Conservation (phyloP, 1,140 invertebrate genomes). For the Drosophila subpulchrella region DNA sequence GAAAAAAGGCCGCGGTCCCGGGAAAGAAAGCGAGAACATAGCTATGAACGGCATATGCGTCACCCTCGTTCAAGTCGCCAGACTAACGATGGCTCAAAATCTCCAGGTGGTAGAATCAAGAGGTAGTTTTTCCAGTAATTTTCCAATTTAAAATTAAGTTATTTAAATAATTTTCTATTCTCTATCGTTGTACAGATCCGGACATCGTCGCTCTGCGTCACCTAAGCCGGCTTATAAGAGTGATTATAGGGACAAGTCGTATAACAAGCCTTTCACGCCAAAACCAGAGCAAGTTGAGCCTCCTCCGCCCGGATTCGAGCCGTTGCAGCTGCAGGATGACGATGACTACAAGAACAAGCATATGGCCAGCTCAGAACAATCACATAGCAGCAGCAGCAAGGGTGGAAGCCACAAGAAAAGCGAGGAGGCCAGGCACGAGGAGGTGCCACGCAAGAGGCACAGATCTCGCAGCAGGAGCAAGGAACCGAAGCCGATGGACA, state of each 20-base stretch:
- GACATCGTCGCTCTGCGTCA: constrained; percentile 55
- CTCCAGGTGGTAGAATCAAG: constrained; percentile 74
- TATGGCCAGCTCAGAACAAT: constrained; percentile 1
- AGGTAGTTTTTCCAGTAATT: constrained; percentile 30
- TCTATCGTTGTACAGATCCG: constrained; percentile 33
- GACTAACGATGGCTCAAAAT: constrained; percentile 58
- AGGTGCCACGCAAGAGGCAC: constrained; percentile 50
- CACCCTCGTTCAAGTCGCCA: constrained; percentile 45
- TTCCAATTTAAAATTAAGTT: background rate
- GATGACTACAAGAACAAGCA: constrained; percentile 44
- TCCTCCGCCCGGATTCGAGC: constrained; percentile 67
- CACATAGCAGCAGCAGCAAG: constrained; percentile 10
- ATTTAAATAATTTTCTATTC: background rate
- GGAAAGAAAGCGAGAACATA: constrained; percentile 70
- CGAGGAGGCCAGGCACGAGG: constrained; percentile 12
- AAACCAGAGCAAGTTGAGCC: constrained; percentile 59
- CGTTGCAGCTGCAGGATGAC: constrained; percentile 49
- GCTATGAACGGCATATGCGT: constrained; percentile 51
- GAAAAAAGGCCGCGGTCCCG: constrained; percentile 66
- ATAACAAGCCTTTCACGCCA: constrained; percentile 21
- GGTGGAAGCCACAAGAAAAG: constrained; percentile 11
- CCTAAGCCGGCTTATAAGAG: constrained; percentile 56
- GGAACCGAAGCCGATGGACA: constrained; percentile 35
- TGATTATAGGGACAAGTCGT: constrained; percentile 46
- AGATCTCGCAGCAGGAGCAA: constrained; percentile 46